These are phyloP conservation scores for Andrena marginata DNA, from an alignment of 2,888 invertebrate species.

Conservation along the genomic window DNA sequence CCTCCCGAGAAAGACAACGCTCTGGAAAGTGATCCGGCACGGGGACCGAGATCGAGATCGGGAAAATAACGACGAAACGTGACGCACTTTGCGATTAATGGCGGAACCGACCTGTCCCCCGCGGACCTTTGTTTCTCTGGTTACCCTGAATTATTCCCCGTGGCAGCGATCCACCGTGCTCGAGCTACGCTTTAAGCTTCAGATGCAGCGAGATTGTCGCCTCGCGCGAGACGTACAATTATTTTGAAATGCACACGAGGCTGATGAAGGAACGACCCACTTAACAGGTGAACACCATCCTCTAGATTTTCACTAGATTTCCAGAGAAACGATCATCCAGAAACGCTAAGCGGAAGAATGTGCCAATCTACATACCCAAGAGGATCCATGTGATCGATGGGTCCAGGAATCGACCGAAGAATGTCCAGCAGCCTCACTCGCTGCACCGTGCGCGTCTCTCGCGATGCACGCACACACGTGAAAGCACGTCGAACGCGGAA, in stretches of 20 bases:
- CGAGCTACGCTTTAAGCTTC: background rate
- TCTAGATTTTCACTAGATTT: background rate
- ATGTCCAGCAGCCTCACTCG: background rate
- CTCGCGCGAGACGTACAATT: background rate
- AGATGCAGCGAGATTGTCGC: background rate
- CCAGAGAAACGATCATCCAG: background rate
- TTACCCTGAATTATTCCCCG: slow-evolving; percentile 17
- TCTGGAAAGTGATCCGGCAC: slow-evolving; percentile 59
- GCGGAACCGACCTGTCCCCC: slow-evolving; percentile 44
- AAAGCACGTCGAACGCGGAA: background rate
- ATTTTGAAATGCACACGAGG: background rate
- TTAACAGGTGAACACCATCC: background rate
- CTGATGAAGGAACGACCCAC: no score
- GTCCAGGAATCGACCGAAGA: slow-evolving; percentile 5
- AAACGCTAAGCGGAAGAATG: background rate
- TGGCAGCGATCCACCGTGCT: background rate
- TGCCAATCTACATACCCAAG: slow-evolving; percentile 45
- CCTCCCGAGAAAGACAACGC: slow-evolving; percentile 56
- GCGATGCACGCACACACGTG: background rate
- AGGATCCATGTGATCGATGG: slow-evolving; percentile 42
- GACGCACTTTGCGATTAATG: slow-evolving; percentile 64
- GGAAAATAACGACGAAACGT: slow-evolving; percentile 58
- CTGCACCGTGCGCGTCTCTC: background rate
- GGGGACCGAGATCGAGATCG: slow-evolving; percentile 60
- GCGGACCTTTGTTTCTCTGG: slow-evolving; percentile 21